Evolutionary conservation across 2,113 vertebrate species (phyloP).

Genomic region (Chloebia gouldiae): DNA sequence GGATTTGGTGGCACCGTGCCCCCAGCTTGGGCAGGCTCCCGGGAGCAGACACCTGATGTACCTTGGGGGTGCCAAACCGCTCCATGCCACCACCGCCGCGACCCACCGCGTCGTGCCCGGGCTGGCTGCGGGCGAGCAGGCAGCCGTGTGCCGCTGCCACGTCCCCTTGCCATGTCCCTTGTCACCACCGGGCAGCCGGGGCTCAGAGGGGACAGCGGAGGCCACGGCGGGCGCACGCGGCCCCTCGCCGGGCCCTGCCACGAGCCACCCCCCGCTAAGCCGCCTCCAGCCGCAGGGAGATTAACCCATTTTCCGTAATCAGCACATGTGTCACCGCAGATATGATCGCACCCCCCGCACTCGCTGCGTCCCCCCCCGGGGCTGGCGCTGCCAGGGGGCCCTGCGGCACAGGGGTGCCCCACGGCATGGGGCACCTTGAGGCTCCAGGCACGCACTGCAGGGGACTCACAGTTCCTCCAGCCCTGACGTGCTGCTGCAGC

Average conservation of each 20-base stretch:
- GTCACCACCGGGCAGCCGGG: not conserved
- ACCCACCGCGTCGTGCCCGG: not conserved
- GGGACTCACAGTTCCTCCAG: not conserved
- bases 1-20: not conserved
- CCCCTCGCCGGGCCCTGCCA: constrained; percentile 11
- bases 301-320: constrained; percentile 72
- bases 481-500: not conserved
- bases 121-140: not conserved
- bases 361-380: not conserved
- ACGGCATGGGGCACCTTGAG: not conserved
- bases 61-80: not conserved
- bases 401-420: not conserved
- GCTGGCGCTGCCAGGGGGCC: not conserved
- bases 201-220: not conserved
- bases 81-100: not conserved
- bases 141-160: not conserved
- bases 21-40: not conserved
- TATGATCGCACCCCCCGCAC: constrained; percentile 35
- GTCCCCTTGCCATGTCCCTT: not conserved
- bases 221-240: not conserved
- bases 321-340: constrained; percentile 66
- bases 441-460: not conserved
- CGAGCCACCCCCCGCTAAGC: constrained; percentile 40
- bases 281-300: constrained; percentile 51
- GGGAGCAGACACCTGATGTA: not conserved